Evolutionary conservation across 1,140 invertebrate genomes (phyloP).

Genomic region (Pseudomyrmex dendroicus): DNA sequence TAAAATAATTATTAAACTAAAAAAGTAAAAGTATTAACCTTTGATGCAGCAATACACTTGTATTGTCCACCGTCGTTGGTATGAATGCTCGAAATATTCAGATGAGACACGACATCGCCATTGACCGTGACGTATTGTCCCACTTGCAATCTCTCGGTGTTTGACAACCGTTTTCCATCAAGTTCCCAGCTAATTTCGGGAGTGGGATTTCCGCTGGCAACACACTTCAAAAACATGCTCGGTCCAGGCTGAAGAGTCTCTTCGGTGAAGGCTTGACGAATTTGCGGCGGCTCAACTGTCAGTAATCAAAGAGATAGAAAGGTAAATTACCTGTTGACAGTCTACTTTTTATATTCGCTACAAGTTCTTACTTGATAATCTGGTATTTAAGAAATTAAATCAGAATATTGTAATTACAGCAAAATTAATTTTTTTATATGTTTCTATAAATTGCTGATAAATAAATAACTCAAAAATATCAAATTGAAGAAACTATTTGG

Average conservation of each 20-base stretch:
- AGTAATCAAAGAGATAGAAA: constrained; percentile 70
- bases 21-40: constrained; percentile 83
- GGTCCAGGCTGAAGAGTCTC: constrained; percentile 95
- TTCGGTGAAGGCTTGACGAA: constrained; percentile 93
- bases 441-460: background rate
- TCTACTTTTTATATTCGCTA: background rate
- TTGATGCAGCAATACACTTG: constrained; percentile 95
- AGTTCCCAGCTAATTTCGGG: constrained; percentile 98
- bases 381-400: background rate
- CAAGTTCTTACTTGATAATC: constrained; percentile 10
- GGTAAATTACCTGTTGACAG: constrained; percentile 4
- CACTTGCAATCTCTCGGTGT: constrained; percentile 92
- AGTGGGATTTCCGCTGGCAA: constrained; percentile 95
- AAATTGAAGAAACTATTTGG: background rate
- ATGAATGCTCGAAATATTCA: constrained; percentile 96
- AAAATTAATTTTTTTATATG: too few species aligned
- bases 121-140: constrained; percentile 95
- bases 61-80: constrained; percentile 97
- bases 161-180: constrained; percentile 93
- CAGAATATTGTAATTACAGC: background rate
- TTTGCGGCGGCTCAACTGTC: constrained; percentile 93
- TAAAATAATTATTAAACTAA: background rate
- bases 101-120: constrained; percentile 96
- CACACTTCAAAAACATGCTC: constrained; percentile 92
- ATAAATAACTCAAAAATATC: too few species aligned